phyloP scores from a whole-genome alignment of 2,797 vertebrate genomes.

The Chaunax sp. region DNA sequence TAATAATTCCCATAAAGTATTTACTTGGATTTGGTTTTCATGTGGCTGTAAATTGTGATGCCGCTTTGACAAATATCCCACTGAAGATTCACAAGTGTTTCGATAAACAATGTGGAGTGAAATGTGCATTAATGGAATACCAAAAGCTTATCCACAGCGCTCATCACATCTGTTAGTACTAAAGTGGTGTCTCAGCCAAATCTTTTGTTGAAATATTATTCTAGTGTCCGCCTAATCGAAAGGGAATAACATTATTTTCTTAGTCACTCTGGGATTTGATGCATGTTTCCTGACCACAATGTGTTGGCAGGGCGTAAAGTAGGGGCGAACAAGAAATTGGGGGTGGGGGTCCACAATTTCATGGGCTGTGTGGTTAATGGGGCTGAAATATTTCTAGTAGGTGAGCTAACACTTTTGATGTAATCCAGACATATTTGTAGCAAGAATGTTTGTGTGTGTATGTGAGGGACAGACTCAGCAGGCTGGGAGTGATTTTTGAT shows the following conservation, averaged over 20 bases:
- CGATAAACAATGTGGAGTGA: constrained; percentile 15
- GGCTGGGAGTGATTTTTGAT: constrained; percentile 58
- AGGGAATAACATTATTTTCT: constrained; percentile 64
- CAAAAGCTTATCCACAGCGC: constrained; percentile 8
- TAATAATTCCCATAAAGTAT: constrained; percentile 12
- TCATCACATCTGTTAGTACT: constrained; percentile 55
- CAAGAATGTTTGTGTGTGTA: constrained; percentile 49
- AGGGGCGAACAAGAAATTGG: constrained; percentile 32
- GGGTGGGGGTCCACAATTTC: constrained; percentile 44
- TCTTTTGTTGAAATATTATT: constrained; percentile 48
- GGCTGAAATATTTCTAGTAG: constrained; percentile 79
- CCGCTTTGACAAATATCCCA: constrained; percentile 12
- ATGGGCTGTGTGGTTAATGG: constrained; percentile 77
- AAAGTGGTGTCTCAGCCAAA: constrained; percentile 32
- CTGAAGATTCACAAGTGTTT: constrained; percentile 22
- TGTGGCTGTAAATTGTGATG: constrained; percentile 4
- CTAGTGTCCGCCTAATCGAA: constrained; percentile 64
- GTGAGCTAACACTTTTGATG: constrained; percentile 76
- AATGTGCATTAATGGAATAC: constrained; percentile 26
- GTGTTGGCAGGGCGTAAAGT: constrained; percentile 59
- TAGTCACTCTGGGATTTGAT: constrained; percentile 65
- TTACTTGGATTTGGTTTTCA: constrained; percentile 7
- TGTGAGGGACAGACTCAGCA: constrained; percentile 11
- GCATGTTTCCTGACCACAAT: constrained; percentile 70
- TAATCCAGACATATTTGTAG: constrained; percentile 73